Percentiles rank a stretch among this genome's conserved stretches.
Conservation (phyloP, 2,113 vertebrate species). For the Thunnus thynnus region DNA sequence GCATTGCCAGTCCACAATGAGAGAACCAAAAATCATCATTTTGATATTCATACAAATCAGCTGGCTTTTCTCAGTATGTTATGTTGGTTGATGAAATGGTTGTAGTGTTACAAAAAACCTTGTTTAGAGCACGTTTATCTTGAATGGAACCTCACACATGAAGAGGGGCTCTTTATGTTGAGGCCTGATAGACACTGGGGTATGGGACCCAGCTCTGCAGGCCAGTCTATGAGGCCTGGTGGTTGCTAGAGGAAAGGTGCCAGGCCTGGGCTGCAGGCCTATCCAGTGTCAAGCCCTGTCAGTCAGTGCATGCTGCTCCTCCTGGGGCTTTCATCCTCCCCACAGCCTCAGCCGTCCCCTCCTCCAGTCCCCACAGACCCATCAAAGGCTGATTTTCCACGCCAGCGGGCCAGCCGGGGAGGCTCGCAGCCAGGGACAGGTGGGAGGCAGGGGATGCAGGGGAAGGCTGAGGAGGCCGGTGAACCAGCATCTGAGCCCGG, state of each 20-base stretch:
- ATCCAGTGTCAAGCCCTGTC: slow-evolving; percentile 74
- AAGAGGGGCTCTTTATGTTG: background rate
- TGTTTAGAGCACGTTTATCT: background rate
- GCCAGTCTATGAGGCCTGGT: slow-evolving; percentile 39
- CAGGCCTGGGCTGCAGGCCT: slow-evolving; percentile 64
- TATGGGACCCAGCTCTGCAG: slow-evolving; percentile 20
- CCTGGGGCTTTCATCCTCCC: slow-evolving; percentile 65
- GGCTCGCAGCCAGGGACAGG: slow-evolving; percentile 84
- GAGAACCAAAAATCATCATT: background rate
- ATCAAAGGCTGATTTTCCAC: slow-evolving; percentile 88
- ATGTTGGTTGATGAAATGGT: background rate
- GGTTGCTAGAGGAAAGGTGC: slow-evolving; percentile 37
- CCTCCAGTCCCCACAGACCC: slow-evolving; percentile 77
- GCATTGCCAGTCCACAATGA: background rate
- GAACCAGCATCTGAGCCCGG: slow-evolving; percentile 79
- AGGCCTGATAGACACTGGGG: background rate
- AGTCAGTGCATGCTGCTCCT: slow-evolving; percentile 71
- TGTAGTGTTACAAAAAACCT: background rate
- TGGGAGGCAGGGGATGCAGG: slow-evolving; percentile 76
- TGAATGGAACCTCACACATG: background rate
- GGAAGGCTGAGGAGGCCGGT: slow-evolving; percentile 56
- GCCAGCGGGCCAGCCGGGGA: slow-evolving; percentile 81
- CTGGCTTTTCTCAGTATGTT: background rate
- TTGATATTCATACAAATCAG: background rate
- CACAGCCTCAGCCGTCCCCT: slow-evolving; percentile 48